Evolutionary conservation across 2,113 vertebrate genomes (phyloP), one percentile per base, ranked within the genome.

Genomic region (Patagioenas fasciata): DNA sequence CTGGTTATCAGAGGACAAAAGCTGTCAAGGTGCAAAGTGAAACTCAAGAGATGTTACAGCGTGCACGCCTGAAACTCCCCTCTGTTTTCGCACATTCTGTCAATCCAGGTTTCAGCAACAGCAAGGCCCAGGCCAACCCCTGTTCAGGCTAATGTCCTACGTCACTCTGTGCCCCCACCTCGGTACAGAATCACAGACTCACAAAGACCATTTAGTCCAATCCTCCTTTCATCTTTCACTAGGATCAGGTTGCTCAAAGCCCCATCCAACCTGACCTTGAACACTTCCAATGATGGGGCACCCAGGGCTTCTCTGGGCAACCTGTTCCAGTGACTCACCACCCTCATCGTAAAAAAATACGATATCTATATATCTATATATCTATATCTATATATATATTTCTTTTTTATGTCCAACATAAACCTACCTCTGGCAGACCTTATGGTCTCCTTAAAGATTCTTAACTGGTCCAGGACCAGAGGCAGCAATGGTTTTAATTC

Each of bases 341-440:
- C 12, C 3, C 31, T 44, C 80, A 47, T 0, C 0, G 1, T 29
- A 65, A 85, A 79, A 60, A 40, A 80, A 67, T 40, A 4, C 6
- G 8, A 44, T 17, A 44, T 44, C 42, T 40, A 44, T 44, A 17
- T 16, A 42, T 42, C 42, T 42, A 40, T 40, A 13, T 40, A 40
- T 40, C 40, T 40, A 40, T 40, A 40, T 40, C 13, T 40, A 40
- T 40, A 5, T 40, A 40, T 40, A 5, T 40, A 40, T 40, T 40
- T 28, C 62, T 4, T 75, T 79, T 57, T 73, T 15, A 57, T 3
- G 7, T 28, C 12, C 51, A 79, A 7, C 14, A 23, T 40, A 85
- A 66, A 60, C 6, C 24, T 61, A 66, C 25, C 13, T 42, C 56
- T 75, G 17, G 17, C 19, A 81, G 56, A 81, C 31, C 31, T 72